Conservation (phyloP, 1,140 invertebrate genomes). For the Zaprionus ornatus region DNA sequence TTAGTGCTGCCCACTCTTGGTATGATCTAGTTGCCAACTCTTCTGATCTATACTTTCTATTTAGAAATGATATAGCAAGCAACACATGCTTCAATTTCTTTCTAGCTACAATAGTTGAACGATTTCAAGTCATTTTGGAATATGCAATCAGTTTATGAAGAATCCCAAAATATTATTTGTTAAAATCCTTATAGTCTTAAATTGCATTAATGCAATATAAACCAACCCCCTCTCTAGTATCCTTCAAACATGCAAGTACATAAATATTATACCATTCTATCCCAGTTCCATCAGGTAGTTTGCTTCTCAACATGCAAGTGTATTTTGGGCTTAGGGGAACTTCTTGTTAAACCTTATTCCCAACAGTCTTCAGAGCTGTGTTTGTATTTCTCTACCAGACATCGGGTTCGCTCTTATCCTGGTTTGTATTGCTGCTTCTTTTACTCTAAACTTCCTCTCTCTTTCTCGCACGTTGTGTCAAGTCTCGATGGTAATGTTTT, state of each 20-base stretch:
- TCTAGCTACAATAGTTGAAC: no score
- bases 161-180: no score
- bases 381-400: background rate
- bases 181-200: no score
- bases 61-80: no score
- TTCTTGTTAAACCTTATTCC: background rate
- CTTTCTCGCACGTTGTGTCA: slow-evolving; percentile 6
- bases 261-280: background rate
- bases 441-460: slow-evolving; percentile 13
- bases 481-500: slow-evolving; percentile 67
- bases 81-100: no score
- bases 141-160: no score
- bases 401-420: slow-evolving; percentile 17
- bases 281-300: background rate
- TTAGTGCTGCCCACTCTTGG: no score
- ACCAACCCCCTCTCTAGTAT: no score
- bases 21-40: no score
- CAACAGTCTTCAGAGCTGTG: background rate
- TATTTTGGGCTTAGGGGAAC: background rate
- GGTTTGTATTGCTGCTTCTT: slow-evolving; percentile 28
- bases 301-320: background rate
- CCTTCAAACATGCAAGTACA: background rate
- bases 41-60: no score
- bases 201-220: no score
- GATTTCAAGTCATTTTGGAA: no score